Evolutionary conservation across 1,140 invertebrate species (phyloP).

Genomic region (Drosophila azteca): DNA sequence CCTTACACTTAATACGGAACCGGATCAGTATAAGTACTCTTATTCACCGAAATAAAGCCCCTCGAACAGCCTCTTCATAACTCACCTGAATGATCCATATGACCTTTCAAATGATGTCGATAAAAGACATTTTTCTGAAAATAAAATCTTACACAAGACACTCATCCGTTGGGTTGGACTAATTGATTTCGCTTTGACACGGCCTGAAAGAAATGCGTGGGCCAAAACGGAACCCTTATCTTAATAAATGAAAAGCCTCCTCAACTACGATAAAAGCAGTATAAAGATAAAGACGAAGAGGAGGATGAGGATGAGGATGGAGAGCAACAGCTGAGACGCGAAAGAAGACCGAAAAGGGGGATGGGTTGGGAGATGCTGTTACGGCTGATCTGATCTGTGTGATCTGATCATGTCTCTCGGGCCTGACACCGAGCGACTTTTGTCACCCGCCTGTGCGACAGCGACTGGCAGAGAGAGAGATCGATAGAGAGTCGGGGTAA

Average conservation of each 20-base stretch:
- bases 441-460: slow-evolving; percentile 26
- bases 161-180: slow-evolving; percentile 21
- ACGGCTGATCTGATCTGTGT: not conserved
- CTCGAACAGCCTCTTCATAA: not conserved
- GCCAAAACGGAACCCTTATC: slow-evolving; percentile 8
- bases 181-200: slow-evolving; percentile 64
- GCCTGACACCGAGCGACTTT: slow-evolving; percentile 43
- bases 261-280: slow-evolving; percentile 3
- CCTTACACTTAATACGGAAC: too few species aligned
- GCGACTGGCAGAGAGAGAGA: too few species aligned
- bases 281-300: slow-evolving; percentile 4
- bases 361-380: not conserved
- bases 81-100: not conserved
- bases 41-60: too few species aligned
- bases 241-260: slow-evolving; percentile 40
- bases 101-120: not conserved
- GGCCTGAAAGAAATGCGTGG: slow-evolving; percentile 37
- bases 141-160: slow-evolving; percentile 39
- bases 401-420: slow-evolving; percentile 42
- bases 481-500: too few species aligned
- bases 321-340: slow-evolving; percentile 23
- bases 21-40: too few species aligned
- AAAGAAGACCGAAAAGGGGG: slow-evolving; percentile 1
- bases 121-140: slow-evolving; percentile 6
- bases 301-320: not conserved